Conservation (phyloP, 2,113 vertebrate genomes). For the Haplochromis vanheusdeni region DNA sequence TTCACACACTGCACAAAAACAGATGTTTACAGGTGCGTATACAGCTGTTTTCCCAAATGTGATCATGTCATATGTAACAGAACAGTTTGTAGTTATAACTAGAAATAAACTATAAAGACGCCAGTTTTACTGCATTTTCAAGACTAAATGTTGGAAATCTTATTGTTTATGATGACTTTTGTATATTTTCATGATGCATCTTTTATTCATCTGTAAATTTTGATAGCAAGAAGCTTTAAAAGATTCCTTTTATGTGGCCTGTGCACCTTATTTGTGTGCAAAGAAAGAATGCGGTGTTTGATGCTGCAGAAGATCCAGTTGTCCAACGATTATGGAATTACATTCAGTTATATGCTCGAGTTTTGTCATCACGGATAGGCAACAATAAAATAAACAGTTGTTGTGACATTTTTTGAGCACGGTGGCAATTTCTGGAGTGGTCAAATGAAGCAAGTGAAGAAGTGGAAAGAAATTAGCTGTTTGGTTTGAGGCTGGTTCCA, state of each 20-base stretch:
- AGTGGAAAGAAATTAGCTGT: neutral
- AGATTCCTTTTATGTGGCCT: neutral
- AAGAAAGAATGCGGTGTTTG: neutral
- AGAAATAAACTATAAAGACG: neutral
- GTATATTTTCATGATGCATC: neutral
- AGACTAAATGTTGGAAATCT: neutral
- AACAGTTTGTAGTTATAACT: neutral
- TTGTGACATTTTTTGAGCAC: neutral
- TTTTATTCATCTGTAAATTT: neutral
- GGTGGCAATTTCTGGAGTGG: neutral
- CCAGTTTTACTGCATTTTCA: neutral
- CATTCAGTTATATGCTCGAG: neutral
- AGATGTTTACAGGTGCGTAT: slow-evolving; percentile 8
- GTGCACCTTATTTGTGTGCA: neutral
- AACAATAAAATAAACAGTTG: neutral
- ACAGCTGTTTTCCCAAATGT: neutral
- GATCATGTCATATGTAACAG: neutral
- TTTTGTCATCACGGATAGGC: neutral
- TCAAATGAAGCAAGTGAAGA: neutral
- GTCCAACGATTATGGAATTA: neutral
- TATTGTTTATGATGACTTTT: neutral
- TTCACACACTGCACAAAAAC: neutral
- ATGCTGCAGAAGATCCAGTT: neutral
- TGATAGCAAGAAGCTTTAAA: neutral
- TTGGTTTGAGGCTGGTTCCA: neutral